These are phyloP conservation scores for Papilio aristodemus DNA, from an alignment of 1,140 invertebrate species.

Conservation along the genomic window DNA sequence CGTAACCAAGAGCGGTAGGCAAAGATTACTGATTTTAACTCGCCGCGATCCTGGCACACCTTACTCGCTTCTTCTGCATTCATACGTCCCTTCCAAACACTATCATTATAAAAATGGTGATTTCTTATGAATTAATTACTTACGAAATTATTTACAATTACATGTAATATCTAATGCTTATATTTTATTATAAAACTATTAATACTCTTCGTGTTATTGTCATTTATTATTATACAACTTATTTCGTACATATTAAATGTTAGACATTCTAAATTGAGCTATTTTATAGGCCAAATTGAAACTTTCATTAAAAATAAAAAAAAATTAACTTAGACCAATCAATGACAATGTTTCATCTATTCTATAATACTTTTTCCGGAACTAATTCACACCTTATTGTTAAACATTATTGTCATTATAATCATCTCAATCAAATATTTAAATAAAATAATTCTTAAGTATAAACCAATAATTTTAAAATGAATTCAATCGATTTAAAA, in stretches of 20 bases:
- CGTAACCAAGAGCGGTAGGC: too few relatives aligned
- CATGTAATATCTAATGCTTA: too few relatives aligned
- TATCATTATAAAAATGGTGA: too few relatives aligned
- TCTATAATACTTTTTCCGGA: not conserved
- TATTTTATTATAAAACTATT: too few relatives aligned
- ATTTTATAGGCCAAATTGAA: slow-evolving; percentile 50
- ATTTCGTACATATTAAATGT: slow-evolving; percentile 35
- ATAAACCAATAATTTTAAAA: too few relatives aligned
- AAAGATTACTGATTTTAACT: too few relatives aligned
- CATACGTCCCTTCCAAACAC: too few relatives aligned
- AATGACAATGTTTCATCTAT: not conserved
- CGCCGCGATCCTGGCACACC: too few relatives aligned
- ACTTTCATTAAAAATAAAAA: slow-evolving; percentile 32
- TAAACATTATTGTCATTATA: slow-evolving; percentile 1
- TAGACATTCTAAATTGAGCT: slow-evolving; percentile 1
- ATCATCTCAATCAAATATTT: not conserved
- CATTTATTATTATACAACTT: not conserved
- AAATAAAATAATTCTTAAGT: not conserved
- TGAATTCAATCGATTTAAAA: too few relatives aligned
- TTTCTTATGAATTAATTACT: too few relatives aligned
- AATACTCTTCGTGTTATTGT: not conserved
- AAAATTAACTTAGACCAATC: not conserved
- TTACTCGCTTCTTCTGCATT: too few relatives aligned
- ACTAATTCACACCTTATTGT: not conserved
- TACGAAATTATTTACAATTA: too few relatives aligned